Conservation (phyloP, 2,797 vertebrate genomes). For the Fundulus diaphanus region DNA sequence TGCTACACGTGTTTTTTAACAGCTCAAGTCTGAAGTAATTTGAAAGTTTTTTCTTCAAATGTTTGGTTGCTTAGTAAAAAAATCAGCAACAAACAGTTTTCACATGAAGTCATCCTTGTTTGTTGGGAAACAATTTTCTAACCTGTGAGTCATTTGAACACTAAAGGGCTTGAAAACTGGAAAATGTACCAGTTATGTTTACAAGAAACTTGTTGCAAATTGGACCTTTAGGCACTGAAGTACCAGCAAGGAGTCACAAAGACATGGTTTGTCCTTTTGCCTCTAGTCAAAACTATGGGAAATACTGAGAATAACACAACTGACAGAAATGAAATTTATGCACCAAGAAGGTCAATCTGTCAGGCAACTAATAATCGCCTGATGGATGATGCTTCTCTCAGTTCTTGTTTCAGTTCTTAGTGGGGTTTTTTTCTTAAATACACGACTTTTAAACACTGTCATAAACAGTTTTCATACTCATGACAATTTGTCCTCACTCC, state of each 20-base stretch:
- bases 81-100: not conserved
- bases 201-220: not conserved
- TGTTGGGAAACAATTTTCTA: not conserved
- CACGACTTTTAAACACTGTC: not conserved
- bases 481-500: not conserved
- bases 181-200: not conserved
- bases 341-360: not conserved
- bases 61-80: not conserved
- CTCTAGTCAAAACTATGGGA: not conserved
- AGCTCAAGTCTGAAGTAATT: not conserved
- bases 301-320: not conserved
- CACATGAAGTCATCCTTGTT: not conserved
- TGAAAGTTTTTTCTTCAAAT: not conserved
- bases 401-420: not conserved
- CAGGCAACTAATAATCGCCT: not conserved
- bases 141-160: not conserved
- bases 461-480: not conserved
- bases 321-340: not conserved
- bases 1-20: not conserved
- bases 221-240: not conserved
- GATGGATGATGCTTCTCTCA: not conserved
- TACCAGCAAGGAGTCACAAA: too few relatives aligned
- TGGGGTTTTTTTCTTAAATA: not conserved
- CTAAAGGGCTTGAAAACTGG: not conserved
- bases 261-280: not conserved